Evolutionary conservation across 2,888 invertebrate genomes (phyloP).

Genomic region (Agriopis leucophaearia): DNA sequence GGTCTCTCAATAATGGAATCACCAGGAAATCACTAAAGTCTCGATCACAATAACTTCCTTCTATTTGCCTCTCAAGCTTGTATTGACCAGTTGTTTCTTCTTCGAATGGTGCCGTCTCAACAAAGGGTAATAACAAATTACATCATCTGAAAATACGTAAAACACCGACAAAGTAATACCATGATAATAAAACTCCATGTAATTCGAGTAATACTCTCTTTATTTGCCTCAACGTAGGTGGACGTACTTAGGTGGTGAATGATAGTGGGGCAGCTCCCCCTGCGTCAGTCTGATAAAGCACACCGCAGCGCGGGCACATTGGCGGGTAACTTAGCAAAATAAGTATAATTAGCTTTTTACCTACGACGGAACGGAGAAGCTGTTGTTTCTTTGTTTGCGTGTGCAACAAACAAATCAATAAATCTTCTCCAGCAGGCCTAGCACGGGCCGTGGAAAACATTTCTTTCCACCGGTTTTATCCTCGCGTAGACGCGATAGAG

Average conservation of each 20-base stretch:
- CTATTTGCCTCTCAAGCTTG: neutral
- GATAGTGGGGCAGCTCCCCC: neutral
- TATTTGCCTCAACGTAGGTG: conserved; percentile 16
- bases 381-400: too few relatives aligned
- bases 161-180: conserved; percentile 29
- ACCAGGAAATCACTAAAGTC: neutral
- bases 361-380: too few relatives aligned
- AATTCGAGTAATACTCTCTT: conserved; percentile 33
- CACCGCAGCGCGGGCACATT: too few relatives aligned
- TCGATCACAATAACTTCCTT: neutral
- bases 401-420: too few relatives aligned
- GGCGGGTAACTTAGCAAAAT: too few relatives aligned
- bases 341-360: too few relatives aligned
- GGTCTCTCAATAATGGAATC: neutral
- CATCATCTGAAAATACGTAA: conserved; percentile 26
- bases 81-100: conserved; percentile 7
- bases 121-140: conserved; percentile 22
- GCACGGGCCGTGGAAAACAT: too few relatives aligned
- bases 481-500: too few relatives aligned
- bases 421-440: too few relatives aligned
- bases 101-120: neutral
- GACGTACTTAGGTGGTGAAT: conserved; percentile 13
- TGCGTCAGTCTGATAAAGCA: rapidly evolving
- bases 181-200: conserved; percentile 28
- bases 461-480: too few relatives aligned